phyloP scores from a whole-genome alignment of 2,797 vertebrate genomes.

The Sebastes cheni region DNA sequence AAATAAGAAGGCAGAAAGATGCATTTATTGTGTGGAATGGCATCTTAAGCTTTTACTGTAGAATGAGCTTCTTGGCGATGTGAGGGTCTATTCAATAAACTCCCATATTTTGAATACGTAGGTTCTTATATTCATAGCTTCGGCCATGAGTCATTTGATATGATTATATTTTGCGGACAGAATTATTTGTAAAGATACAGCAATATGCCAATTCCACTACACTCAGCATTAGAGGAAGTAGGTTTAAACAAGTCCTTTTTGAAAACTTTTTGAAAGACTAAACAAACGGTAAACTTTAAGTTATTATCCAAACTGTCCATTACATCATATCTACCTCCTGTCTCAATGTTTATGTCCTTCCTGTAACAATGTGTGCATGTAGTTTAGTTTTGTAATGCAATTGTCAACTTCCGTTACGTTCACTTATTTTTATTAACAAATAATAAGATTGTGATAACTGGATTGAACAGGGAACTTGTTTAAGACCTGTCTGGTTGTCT shows the following conservation, averaged over 20 bases:
- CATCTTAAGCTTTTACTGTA: background rate
- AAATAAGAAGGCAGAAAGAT: background rate
- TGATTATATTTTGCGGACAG: background rate
- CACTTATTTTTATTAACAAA: background rate
- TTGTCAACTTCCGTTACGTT: background rate
- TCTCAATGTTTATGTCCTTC: background rate
- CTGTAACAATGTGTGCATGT: background rate
- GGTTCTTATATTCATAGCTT: background rate
- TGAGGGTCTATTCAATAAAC: background rate
- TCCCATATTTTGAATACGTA: background rate
- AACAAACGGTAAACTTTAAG: background rate
- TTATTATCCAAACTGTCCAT: background rate
- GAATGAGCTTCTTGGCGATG: background rate
- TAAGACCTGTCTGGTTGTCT: constrained; percentile 2
- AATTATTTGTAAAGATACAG: background rate
- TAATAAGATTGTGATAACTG: background rate
- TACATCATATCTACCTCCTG: background rate
- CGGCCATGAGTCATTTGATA: background rate
- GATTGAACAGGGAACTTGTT: constrained; percentile 4
- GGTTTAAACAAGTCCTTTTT: background rate
- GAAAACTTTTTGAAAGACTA: background rate
- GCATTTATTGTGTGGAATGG: background rate
- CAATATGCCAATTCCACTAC: background rate
- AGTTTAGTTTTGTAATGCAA: background rate
- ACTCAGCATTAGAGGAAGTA: background rate